A percentile compares a stretch with the other conserved stretches of the same genome.
These are phyloP conservation scores for Amphiprion percula DNA, from an alignment of 2,113 vertebrate genomes.

Conservation along the genomic window DNA sequence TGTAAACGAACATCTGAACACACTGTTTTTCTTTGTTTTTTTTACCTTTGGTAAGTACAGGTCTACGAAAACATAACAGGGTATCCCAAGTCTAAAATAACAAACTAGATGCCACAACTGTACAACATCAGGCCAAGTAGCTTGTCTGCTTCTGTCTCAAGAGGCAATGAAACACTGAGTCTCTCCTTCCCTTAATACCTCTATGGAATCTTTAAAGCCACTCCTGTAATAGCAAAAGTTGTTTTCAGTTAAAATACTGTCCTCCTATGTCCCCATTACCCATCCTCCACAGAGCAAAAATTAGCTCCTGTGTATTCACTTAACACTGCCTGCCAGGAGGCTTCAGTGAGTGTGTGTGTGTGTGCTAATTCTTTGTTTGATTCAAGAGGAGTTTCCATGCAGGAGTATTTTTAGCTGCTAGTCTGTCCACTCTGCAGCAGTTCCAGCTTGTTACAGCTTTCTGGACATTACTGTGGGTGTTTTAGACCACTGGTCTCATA, in stretches of 20 bases:
- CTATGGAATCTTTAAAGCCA: slow-evolving; percentile 32
- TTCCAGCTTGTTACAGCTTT: slow-evolving; percentile 32
- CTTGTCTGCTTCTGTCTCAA: background rate
- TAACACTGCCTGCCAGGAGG: slow-evolving; percentile 55
- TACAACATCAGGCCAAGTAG: background rate
- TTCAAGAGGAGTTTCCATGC: slow-evolving; percentile 62
- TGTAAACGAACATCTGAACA: too few relatives aligned
- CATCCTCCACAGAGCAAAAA: slow-evolving; percentile 60
- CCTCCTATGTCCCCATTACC: slow-evolving; percentile 54
- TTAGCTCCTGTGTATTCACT: slow-evolving; percentile 66
- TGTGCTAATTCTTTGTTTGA: slow-evolving; percentile 66
- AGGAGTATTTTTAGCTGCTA: slow-evolving; percentile 62
- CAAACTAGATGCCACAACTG: background rate
- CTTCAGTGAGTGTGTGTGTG: slow-evolving; percentile 17
- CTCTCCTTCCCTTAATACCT: slow-evolving; percentile 3
- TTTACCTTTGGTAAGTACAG: too few relatives aligned
- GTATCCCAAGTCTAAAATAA: background rate
- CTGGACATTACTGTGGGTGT: slow-evolving; percentile 28
- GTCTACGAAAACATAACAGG: too few relatives aligned
- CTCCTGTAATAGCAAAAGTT: slow-evolving; percentile 62
- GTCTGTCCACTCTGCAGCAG: slow-evolving; percentile 43
- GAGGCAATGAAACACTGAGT: slow-evolving; percentile 1
- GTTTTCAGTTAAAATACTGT: slow-evolving; percentile 67
- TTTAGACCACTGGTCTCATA: background rate
- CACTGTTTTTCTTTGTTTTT: too few relatives aligned